Conservation (phyloP, 2,113 vertebrate species). For the Marmota monax region DNA sequence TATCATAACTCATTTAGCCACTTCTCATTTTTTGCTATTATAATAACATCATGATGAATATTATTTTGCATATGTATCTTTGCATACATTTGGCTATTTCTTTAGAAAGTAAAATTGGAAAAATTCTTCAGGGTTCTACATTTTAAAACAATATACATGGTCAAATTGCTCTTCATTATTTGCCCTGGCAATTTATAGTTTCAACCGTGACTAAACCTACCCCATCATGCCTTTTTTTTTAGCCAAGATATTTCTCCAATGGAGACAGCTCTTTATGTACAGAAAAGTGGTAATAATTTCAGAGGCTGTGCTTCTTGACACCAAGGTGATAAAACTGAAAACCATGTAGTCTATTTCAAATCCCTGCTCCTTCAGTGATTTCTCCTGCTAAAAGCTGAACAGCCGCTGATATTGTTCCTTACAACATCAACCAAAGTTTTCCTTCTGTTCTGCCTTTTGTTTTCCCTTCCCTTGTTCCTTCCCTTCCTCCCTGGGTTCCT, state of each 20-base stretch:
- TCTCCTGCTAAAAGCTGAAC: neutral
- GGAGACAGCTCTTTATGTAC: neutral
- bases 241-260: neutral
- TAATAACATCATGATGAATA: neutral
- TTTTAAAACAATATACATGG: neutral
- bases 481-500: no score
- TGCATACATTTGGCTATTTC: slow-evolving; percentile 15
- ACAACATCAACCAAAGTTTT: neutral
- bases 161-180: slow-evolving; percentile 13
- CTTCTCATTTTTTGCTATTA: slow-evolving; percentile 23
- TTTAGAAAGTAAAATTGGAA: slow-evolving; percentile 55
- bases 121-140: neutral
- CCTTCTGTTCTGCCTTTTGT: neutral
- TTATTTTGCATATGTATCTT: slow-evolving; percentile 7
- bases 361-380: neutral
- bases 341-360: neutral
- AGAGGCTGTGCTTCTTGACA: neutral
- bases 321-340: neutral
- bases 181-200: neutral
- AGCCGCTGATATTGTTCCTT: neutral
- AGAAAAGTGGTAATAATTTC: neutral
- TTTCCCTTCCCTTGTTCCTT: no score
- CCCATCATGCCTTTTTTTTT: no score
- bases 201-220: neutral
- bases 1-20: neutral